Base-by-base conservation (phyloP, 1,140 invertebrate species). In the Rhagoletis zephyria region DNA sequence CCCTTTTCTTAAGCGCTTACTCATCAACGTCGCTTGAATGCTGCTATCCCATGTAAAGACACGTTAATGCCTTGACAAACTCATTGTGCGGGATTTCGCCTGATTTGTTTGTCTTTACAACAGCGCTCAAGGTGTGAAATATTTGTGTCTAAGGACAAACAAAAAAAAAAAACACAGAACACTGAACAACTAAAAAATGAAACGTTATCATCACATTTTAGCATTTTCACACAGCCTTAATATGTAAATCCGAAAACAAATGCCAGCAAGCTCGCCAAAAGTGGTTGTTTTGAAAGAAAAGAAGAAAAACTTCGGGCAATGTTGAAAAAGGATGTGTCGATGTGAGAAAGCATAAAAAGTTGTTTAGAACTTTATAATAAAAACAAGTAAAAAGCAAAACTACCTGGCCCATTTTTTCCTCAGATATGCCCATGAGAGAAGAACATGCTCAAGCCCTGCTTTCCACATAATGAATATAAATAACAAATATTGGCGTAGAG, bases 51-150 rank as follows among this genome's bases (percentile, higher is more conserved):
- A 56, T 56, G 74, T 56, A 81, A 81, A 81, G 74, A 81, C 74
- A 81, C 74, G 74, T 56, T 81, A 81, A 81, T 51, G 12, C 48
- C 74, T 56, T 81, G 74, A 81, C 74, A 81, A 81, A 81, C 74
- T 81, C 74, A 81, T 81, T 81, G 74, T 81, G 48, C 6, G 2
- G 74, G 74, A 81, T 81, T 81, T 81, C 10, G 74, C 45, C 30
- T 81, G 74, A 51, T 59, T 81, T 81, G 74, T 81, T 81, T 81
- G n/a, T 81, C 30, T 30, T 42, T 56, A 48, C 14, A 19, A 19
- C 48, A 7, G 1, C 10, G 74, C n/a, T 56, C 48, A 10, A 81
- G 74, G 48, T 81, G 67, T 74, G 67, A 45, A 74, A 74, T 40
- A 45, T 42, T 14, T 70, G 40, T 14, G 65, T 30, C 5, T 3